phyloP scores from a whole-genome alignment of 2,113 vertebrate species.

The Rhinogobius similis region DNA sequence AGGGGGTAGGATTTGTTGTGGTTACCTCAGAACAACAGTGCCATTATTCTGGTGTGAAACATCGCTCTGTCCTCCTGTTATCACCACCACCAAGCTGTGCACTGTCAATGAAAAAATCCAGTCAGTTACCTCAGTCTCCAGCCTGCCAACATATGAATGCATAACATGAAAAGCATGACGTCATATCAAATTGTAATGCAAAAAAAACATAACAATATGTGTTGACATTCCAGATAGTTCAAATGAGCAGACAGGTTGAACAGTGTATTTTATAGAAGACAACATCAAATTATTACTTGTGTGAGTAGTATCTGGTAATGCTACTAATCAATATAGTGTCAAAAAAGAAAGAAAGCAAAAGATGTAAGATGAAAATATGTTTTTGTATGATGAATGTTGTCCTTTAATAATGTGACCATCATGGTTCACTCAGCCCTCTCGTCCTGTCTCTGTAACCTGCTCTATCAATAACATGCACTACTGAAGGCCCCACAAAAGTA shows the following conservation, averaged over 20 bases:
- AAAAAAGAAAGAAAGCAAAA: background rate
- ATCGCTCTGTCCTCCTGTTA: conserved; percentile 27
- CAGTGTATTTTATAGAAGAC: too few species aligned
- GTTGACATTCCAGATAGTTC: too few species aligned
- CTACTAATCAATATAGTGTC: too few species aligned
- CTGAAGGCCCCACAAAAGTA: background rate
- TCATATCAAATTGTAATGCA: background rate
- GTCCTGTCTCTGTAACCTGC: conserved; percentile 2
- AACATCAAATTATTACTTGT: too few species aligned
- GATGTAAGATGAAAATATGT: background rate
- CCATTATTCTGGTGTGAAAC: conserved; percentile 62
- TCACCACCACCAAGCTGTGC: conserved; percentile 41
- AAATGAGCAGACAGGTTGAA: too few species aligned
- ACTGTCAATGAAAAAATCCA: conserved; percentile 18
- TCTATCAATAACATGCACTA: conserved; percentile 10
- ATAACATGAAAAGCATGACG: background rate
- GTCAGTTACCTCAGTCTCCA: background rate
- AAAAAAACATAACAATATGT: background rate
- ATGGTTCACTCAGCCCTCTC: conserved; percentile 28
- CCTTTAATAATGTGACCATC: conserved; percentile 9
- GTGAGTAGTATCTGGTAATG: too few species aligned
- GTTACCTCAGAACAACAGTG: conserved; percentile 54
- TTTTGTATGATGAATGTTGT: background rate
- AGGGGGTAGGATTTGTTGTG: conserved; percentile 43
- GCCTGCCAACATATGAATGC: background rate